phyloP scores from a whole-genome alignment of 2,797 vertebrate species.

The Lycodopsis pacificus region DNA sequence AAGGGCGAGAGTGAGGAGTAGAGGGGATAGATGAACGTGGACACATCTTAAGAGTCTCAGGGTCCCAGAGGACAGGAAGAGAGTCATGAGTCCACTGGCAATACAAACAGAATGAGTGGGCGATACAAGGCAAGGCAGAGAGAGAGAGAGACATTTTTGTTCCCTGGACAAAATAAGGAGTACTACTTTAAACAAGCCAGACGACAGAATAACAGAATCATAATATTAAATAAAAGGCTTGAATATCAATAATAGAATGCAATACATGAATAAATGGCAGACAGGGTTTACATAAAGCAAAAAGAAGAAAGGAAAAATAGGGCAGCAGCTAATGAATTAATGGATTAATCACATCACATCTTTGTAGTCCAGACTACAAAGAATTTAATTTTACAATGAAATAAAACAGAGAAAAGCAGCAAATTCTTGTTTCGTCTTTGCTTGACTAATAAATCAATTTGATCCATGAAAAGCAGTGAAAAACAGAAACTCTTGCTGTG shows the following conservation, averaged over 20 bases:
- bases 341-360: not conserved
- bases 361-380: not conserved
- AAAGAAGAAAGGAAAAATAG: not conserved
- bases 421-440: not conserved
- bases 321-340: not conserved
- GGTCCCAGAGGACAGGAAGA: conserved; percentile 25
- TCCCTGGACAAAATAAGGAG: not conserved
- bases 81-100: conserved; percentile 39
- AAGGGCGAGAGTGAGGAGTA: conserved; percentile 6
- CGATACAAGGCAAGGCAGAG: not conserved
- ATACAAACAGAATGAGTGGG: conserved; percentile 19
- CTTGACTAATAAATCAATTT: not conserved
- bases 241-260: not conserved
- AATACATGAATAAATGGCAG: conserved; percentile 11
- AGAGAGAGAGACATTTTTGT: not conserved
- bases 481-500: not conserved
- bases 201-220: not conserved
- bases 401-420: not conserved
- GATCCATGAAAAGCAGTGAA: not conserved
- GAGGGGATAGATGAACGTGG: conserved; percentile 35
- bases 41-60: conserved; percentile 43
- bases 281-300: not conserved
- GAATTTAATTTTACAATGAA: not conserved
- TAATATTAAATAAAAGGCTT: conserved; percentile 9
- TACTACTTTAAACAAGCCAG: not conserved